Percentiles rank a stretch among this genome's conserved stretches.
phyloP scores from a whole-genome alignment of 1,140 invertebrate genomes.

The Drosophila fuyamai region DNA sequence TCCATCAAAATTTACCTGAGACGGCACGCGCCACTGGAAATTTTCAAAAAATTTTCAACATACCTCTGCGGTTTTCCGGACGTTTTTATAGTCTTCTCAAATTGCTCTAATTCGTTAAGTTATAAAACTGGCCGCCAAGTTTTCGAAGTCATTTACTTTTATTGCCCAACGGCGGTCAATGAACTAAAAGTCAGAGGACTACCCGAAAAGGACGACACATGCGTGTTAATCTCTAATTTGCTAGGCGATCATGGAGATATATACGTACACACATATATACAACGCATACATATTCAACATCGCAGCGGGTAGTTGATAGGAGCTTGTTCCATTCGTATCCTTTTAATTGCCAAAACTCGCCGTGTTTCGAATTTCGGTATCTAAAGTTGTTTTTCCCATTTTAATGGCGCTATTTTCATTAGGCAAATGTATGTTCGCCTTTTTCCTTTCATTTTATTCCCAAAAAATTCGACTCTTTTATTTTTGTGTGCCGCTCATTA shows the following conservation, averaged over 20 bases:
- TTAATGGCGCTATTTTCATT: constrained; percentile 84
- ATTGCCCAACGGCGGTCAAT: constrained; percentile 66
- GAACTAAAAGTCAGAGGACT: constrained; percentile 46
- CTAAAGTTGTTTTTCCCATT: constrained; percentile 84
- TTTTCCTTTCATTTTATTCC: constrained; percentile 42
- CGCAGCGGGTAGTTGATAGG: constrained; percentile 55
- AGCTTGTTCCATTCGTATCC: constrained; percentile 65
- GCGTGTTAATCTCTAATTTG: constrained; percentile 83
- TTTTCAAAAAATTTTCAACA: constrained; percentile 43
- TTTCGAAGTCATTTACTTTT: constrained; percentile 61
- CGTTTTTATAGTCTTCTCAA: constrained; percentile 76
- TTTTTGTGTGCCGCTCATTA: constrained; percentile 69
- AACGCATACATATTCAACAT: constrained; percentile 23
- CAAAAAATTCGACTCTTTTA: constrained; percentile 30
- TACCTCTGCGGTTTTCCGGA: constrained; percentile 70
- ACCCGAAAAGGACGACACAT: constrained; percentile 66
- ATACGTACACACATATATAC: constrained; percentile 10
- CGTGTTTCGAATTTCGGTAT: constrained; percentile 80
- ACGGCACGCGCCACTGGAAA: constrained; percentile 41
- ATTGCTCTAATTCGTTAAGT: constrained; percentile 77
- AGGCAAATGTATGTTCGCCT: constrained; percentile 79
- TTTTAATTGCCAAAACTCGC: constrained; percentile 79
- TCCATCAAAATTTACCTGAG: constrained; percentile 30
- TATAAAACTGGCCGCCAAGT: constrained; percentile 76
- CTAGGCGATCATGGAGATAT: constrained; percentile 64